Evolutionary conservation across 2,113 vertebrate species (phyloP).

Genomic region (Seriola dumerili): DNA sequence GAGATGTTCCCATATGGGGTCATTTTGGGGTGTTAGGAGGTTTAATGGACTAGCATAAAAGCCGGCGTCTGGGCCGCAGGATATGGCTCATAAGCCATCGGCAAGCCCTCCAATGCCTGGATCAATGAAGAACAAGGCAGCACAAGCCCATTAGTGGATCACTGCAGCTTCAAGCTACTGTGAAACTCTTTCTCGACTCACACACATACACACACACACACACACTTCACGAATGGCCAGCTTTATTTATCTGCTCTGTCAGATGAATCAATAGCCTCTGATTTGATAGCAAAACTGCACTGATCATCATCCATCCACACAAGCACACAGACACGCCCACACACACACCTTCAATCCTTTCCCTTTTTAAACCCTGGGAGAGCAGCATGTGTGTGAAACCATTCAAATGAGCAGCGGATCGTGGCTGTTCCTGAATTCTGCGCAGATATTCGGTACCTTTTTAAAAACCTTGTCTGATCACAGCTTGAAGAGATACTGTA

Average conservation of each 20-base stretch:
- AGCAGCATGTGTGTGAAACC: conserved; percentile 1
- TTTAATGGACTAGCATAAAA: conserved; percentile 68
- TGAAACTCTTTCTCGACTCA: conserved; percentile 42
- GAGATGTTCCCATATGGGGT: conserved; percentile 48
- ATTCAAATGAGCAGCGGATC: conserved; percentile 32
- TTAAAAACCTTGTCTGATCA: conserved; percentile 16
- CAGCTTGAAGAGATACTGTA: conserved; percentile 17
- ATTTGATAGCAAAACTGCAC: conserved; percentile 72
- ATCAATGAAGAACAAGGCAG: conserved; percentile 77
- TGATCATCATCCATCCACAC: conserved; percentile 51
- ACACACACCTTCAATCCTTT: not conserved
- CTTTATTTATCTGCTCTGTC: conserved; percentile 78
- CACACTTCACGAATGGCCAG: conserved; percentile 39
- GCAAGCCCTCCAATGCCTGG: conserved; percentile 43
- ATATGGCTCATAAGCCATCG: conserved; percentile 68
- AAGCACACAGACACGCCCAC: conserved; percentile 15
- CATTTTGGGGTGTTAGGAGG: conserved; percentile 41
- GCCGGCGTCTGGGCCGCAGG: conserved; percentile 29
- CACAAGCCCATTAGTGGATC: conserved; percentile 74
- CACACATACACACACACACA: conserved; percentile 7
- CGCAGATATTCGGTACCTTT: conserved; percentile 2
- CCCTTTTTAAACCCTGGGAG: not conserved
- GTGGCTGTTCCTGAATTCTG: not conserved
- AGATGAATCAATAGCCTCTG: conserved; percentile 78
- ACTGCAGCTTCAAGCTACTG: conserved; percentile 58